Evolutionary conservation across 2,797 vertebrate species (phyloP), one percentile per base, ranked within the genome.

Genomic region (Melanotaenia boesemani): DNA sequence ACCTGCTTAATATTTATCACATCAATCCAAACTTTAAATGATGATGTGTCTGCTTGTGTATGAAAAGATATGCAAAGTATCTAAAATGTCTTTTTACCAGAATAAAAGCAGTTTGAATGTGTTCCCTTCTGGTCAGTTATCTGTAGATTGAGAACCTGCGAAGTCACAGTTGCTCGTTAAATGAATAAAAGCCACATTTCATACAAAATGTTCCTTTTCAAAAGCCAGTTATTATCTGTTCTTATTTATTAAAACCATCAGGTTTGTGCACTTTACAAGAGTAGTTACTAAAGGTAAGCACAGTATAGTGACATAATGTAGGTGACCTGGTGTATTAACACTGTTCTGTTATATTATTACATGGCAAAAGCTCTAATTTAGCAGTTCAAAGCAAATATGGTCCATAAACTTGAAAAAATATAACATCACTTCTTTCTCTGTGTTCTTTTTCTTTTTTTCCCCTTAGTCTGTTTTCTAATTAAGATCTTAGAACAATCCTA

Each of bases 201-300:
- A 77, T 9, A 58, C 26, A 52, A 72, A 65, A 62, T 56, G 20
- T 59, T 63, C 16, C 34, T 18, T 66, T 28, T 4, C 1, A 59
- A 77, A 60, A n/a, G 1, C 36, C 52, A 48, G 30, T 41, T 18
- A 36, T 30, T 18, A 11, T 11, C n/a, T 24, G 1, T 60, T 16
- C 24, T 58, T 54, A 55, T 62, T 4, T 32, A 48, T 41, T 59
- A 69, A 34, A 60, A 48, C 59, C 13, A 54, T 55, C 22, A 76
- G 61, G 67, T n/a, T 30, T 7, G 20, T 61, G 6, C 36, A 48
- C 9, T 65, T 30, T 63, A 67, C 26, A n/a, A 2, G 1, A 56
- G 46, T 24, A 22, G 67, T 75, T 77, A 20, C 77, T 69, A 59
- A 72, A 59, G 72, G 72, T 78, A 74, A 74, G 37, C 56, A 32